phyloP scores from a whole-genome alignment of 1,140 invertebrate species.

The Cydia fagiglandana region DNA sequence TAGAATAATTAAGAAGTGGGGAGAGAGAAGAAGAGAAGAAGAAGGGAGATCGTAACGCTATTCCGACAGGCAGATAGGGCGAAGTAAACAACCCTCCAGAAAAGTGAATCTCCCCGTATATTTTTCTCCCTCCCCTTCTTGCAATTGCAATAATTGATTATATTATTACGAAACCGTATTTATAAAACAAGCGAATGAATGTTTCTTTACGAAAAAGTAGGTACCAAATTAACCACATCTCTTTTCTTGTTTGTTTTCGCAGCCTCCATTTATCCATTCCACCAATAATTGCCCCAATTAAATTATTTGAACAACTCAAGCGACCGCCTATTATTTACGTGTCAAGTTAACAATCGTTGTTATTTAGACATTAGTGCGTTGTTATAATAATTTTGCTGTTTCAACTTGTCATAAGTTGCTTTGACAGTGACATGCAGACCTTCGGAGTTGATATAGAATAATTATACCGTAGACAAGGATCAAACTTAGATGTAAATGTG shows the following conservation, averaged over 20 bases:
- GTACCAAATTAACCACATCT: no score
- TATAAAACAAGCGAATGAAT: no score
- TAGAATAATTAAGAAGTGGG: no score
- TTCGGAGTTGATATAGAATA: background rate
- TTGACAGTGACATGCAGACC: conserved; percentile 2
- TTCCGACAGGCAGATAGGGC: no score
- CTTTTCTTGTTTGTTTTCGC: background rate
- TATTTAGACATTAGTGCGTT: background rate
- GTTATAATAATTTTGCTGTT: conserved; percentile 3
- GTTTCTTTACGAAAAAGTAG: no score
- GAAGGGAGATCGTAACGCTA: no score
- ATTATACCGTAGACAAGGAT: background rate
- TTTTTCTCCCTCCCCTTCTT: no score
- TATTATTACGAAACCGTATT: no score
- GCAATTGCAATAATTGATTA: no score
- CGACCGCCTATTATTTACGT: background rate
- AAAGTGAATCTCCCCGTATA: no score
- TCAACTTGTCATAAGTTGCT: background rate
- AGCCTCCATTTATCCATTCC: background rate
- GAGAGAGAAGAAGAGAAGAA: no score
- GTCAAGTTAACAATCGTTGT: background rate
- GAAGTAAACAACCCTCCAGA: no score
- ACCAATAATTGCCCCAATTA: background rate
- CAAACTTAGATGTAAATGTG: background rate
- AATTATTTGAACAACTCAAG: background rate